These are phyloP conservation scores for Perdita meconis DNA, from an alignment of 2,888 invertebrate species.

Conservation along the genomic window DNA sequence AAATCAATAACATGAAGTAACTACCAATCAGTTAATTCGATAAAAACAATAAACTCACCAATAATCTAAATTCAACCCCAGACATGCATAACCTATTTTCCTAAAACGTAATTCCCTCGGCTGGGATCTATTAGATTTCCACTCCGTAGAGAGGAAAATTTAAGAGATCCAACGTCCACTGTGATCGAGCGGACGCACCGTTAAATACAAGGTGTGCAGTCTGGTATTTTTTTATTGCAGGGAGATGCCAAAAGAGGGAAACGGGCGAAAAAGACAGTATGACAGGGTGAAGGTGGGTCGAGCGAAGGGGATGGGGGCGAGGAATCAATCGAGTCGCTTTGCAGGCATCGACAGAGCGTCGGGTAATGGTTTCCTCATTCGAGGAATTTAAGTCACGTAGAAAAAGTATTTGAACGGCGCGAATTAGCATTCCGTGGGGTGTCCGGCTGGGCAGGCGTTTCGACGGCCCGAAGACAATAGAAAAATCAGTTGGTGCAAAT, in stretches of 20 bases:
- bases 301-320: not conserved
- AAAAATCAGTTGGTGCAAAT: slow-evolving; percentile 74
- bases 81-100: not conserved
- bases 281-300: not conserved
- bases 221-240: slow-evolving; percentile 27
- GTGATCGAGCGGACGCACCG: not conserved
- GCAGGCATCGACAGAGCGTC: slow-evolving; percentile 48
- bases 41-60: too few species aligned
- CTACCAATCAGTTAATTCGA: too few species aligned
- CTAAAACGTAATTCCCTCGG: not conserved
- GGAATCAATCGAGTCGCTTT: slow-evolving; percentile 63
- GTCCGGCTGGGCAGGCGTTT: slow-evolving; percentile 68
- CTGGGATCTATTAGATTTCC: not conserved
- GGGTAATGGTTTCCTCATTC: slow-evolving; percentile 71
- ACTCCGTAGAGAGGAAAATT: not conserved
- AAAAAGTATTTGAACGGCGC: slow-evolving; percentile 79
- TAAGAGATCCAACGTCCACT: not conserved
- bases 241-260: not conserved
- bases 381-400: slow-evolving; percentile 82
- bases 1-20: too few species aligned
- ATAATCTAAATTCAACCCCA: too few species aligned
- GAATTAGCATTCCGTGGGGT: slow-evolving; percentile 77
- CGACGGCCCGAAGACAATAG: slow-evolving; percentile 70
- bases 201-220: slow-evolving; percentile 11
- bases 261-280: not conserved